Base-by-base conservation (phyloP, 2,113 vertebrate genomes). In the Nansenia antarctica region DNA sequence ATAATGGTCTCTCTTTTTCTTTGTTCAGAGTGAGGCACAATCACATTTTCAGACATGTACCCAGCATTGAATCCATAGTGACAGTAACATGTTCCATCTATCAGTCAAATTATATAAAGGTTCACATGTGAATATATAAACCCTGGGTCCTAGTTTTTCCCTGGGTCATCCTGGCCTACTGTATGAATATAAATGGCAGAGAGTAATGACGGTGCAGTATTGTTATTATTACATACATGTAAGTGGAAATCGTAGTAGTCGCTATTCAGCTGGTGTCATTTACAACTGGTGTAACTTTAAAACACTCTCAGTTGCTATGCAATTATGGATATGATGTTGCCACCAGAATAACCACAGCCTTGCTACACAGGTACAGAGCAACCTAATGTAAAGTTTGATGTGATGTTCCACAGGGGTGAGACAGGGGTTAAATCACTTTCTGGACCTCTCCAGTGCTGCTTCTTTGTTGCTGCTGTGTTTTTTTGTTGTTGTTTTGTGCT, bases 21-120 rank as follows among this genome's bases (percentile, higher is more conserved):
- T 26, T 68, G 75, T 69, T 35, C 31, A 64, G 18, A 82, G 69
- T 64, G 59, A 49, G 59, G 26, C 58, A 59, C 29, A 80, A 45
- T 45, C 34, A 54, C 49, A 54, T 22, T n/a, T 30, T 32, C 55
- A 30, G 27, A 30, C 15, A 31, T 30, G 30, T 9, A 5, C 29
- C 0, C 4, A 59, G 29, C 5, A 60, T 32, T 12, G n/a, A 53
- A 20, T 20, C 49, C 20, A 53, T 22, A 8, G 49, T 34, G 18
- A 20, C 9, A 35, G n/a, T 29, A n/a, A 32, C 20, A 60, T 60
- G 20, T n/a, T 6, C 29, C 15, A 35, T 35, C 15, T 31, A 31
- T 30, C n/a, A 8, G 29, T 58, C 29, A 26, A 9, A 9, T 58
- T 31, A 58, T 18, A 47, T n/a, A 47, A 47, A 47, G 12, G 42